Evolutionary conservation across 2,888 invertebrate species (phyloP).

Genomic region (Caenorhabditis zanzibari): DNA sequence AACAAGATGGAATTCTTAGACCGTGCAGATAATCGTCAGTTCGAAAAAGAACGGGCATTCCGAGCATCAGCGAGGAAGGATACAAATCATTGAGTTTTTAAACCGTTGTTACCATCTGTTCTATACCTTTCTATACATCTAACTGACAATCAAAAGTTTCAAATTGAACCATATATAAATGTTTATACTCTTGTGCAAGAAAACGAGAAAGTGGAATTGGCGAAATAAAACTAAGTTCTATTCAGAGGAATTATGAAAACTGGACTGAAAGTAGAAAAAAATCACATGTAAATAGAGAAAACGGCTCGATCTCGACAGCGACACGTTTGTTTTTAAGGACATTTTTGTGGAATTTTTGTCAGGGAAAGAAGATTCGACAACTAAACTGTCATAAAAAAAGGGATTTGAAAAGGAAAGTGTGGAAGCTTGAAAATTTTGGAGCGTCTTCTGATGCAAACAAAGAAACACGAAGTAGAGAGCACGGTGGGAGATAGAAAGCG

Average conservation of each 20-base stretch:
- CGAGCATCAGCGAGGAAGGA: slow-evolving; percentile 62
- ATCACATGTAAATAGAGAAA: slow-evolving; percentile 22
- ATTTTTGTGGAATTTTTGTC: slow-evolving; percentile 25
- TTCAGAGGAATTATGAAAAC: neutral
- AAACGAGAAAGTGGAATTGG: slow-evolving; percentile 16
- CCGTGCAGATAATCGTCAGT: slow-evolving; percentile 92
- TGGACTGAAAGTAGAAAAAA: neutral
- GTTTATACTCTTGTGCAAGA: neutral
- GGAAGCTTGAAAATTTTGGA: neutral
- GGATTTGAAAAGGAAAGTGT: neutral
- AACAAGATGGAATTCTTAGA: slow-evolving; percentile 94
- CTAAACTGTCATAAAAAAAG: slow-evolving; percentile 20
- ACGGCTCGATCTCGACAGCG: slow-evolving; percentile 1
- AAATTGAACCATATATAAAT: too few species aligned
- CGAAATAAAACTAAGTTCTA: slow-evolving; percentile 27
- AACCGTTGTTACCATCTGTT: neutral
- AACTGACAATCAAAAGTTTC: too few species aligned
- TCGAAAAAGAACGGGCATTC: slow-evolving; percentile 90
- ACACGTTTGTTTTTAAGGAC: slow-evolving; percentile 53
- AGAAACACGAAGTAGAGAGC: slow-evolving; percentile 51
- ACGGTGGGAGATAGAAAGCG: slow-evolving; percentile 29
- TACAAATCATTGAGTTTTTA: slow-evolving; percentile 13
- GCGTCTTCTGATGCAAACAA: slow-evolving; percentile 6
- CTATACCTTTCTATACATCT: neutral
- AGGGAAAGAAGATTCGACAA: slow-evolving; percentile 6